phyloP scores from a whole-genome alignment of 1,140 invertebrate species.

The Psix sp. region DNA sequence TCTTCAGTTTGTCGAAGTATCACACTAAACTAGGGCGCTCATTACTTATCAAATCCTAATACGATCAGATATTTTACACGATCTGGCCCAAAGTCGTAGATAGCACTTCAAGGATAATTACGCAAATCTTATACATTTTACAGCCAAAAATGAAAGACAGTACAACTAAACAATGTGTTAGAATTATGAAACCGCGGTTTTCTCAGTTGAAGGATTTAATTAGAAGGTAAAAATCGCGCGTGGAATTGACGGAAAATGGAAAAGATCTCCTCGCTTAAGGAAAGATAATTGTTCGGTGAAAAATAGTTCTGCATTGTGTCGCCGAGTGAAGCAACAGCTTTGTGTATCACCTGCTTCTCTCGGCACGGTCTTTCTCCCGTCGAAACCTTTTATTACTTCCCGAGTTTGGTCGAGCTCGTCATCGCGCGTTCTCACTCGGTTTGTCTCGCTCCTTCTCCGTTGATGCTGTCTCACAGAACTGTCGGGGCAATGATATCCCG shows the following conservation, averaged over 20 bases:
- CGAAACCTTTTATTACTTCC: slow-evolving; percentile 56
- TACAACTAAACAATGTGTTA: too few relatives aligned
- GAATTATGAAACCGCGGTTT: too few relatives aligned
- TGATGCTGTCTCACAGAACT: too few relatives aligned
- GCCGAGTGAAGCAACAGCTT: slow-evolving; percentile 43
- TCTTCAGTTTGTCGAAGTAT: not conserved
- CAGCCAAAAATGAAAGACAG: not conserved
- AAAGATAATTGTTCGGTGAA: slow-evolving; percentile 50
- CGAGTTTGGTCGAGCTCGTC: slow-evolving; percentile 35
- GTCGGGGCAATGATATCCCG: not conserved
- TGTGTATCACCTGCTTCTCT: slow-evolving; percentile 66
- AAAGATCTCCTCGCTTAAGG: slow-evolving; percentile 36
- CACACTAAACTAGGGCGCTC: slow-evolving; percentile 1
- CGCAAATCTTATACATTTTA: not conserved
- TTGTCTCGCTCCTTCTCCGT: slow-evolving; percentile 8
- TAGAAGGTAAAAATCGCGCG: slow-evolving; percentile 12
- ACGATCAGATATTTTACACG: slow-evolving; percentile 7
- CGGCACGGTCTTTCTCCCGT: slow-evolving; percentile 40
- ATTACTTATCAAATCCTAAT: slow-evolving; percentile 8
- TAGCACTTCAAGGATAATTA: too few relatives aligned
- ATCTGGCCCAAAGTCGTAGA: too few relatives aligned
- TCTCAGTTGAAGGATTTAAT: slow-evolving; percentile 26
- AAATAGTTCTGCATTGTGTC: slow-evolving; percentile 41
- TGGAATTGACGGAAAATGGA: slow-evolving; percentile 40
- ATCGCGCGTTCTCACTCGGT: slow-evolving; percentile 10